Conservation (phyloP, 2,797 vertebrate genomes). For the Melanotaenia parkinsoni region DNA sequence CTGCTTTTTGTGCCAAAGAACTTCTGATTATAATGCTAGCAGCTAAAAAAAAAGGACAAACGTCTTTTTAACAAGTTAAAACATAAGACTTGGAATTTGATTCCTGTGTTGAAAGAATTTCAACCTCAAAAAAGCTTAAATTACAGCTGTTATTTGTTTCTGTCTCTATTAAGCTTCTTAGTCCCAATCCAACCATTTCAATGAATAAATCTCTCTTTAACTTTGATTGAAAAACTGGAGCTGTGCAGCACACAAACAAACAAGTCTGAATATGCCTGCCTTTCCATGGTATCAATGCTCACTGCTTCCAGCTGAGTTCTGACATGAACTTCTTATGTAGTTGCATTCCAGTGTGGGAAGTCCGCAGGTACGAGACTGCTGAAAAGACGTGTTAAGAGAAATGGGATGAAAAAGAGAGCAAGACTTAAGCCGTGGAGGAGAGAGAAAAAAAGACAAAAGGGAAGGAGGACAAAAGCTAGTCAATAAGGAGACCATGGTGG, state of each 20-base stretch:
- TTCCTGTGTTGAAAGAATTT: neutral
- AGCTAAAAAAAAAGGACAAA: neutral
- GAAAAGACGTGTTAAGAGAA: slow-evolving; percentile 13
- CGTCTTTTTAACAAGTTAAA: neutral
- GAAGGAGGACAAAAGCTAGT: slow-evolving; percentile 18
- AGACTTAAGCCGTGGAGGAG: slow-evolving; percentile 5
- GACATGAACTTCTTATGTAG: slow-evolving; percentile 44
- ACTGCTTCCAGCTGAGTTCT: slow-evolving; percentile 28
- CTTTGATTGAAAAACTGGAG: slow-evolving; percentile 9
- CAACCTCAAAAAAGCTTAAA: neutral
- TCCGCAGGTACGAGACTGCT: slow-evolving; percentile 36
- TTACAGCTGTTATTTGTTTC: neutral
- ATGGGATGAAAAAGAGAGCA: slow-evolving; percentile 39
- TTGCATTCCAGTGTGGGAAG: slow-evolving; percentile 66
- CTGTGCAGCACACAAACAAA: slow-evolving; percentile 26
- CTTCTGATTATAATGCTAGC: neutral
- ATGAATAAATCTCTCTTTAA: neutral
- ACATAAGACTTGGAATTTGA: neutral
- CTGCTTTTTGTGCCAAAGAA: neutral
- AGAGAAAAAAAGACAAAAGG: neutral
- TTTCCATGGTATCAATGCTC: slow-evolving; percentile 15
- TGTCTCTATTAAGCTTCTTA: neutral
- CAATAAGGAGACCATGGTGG: slow-evolving; percentile 57
- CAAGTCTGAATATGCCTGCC: slow-evolving; percentile 79
- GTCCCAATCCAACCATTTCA: neutral